Evolutionary conservation across 2,888 invertebrate genomes (phyloP).

Genomic region (Drosophila peninsularis): DNA sequence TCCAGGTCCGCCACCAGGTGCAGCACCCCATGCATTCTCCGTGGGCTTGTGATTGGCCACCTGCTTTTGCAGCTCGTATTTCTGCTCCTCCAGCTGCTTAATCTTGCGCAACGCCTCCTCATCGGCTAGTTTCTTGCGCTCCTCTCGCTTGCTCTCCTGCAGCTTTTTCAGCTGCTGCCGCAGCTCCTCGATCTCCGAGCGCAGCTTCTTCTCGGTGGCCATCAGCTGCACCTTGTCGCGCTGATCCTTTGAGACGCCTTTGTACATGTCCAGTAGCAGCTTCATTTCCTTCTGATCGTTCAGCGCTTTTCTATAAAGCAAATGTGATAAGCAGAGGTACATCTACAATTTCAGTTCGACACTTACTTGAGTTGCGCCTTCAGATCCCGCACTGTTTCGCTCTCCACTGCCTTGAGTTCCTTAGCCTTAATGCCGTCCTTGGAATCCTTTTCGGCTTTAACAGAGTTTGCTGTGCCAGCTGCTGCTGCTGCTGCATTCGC

Average conservation of each 20-base stretch:
- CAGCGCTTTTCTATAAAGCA: conserved; percentile 90
- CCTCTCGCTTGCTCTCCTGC: conserved; percentile 96
- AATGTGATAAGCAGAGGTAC: not conserved
- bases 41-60: conserved; percentile 92
- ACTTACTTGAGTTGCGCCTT: conserved; percentile 95
- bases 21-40: conserved; percentile 80
- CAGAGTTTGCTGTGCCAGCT: conserved; percentile 85
- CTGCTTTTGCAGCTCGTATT: conserved; percentile 95
- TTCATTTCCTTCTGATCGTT: conserved; percentile 98
- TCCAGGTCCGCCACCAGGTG: conserved; percentile 60
- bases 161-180: conserved; percentile 93
- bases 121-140: conserved; percentile 95
- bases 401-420: conserved; percentile 88
- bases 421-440: conserved; percentile 87
- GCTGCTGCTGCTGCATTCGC: conserved; percentile 84
- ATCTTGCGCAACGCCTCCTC: conserved; percentile 97
- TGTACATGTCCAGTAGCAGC: conserved; percentile 97
- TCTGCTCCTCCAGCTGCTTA: conserved; percentile 96
- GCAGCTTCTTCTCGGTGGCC: conserved; percentile 96
- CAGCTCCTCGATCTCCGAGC: conserved; percentile 95
- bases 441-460: conserved; percentile 88
- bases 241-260: conserved; percentile 98
- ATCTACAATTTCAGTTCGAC: not conserved
- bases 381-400: conserved; percentile 88
- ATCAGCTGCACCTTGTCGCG: conserved; percentile 97